Base-by-base conservation (phyloP, 2,797 vertebrate species). In the Garrulus glandarius region DNA sequence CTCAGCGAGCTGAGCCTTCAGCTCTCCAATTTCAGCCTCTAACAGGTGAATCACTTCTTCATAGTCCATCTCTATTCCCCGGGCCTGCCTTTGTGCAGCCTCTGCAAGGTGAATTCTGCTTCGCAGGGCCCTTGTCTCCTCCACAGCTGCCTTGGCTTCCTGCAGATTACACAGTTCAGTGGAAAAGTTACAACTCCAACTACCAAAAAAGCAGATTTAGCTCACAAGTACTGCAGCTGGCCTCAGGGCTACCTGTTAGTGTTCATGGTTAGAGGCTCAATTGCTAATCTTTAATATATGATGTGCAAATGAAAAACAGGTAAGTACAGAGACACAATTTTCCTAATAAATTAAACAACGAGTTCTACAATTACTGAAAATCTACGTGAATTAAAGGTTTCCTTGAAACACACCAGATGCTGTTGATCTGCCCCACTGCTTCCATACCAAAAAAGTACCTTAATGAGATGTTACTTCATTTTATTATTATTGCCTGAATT, bases 21-120 rank as follows among this genome's bases (percentile, higher is more conserved):
- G 98, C 96, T 99, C 99, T 3, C 98, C 95, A 19, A 99, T 99
- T 98, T 99, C 99, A 13, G 98, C 98, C 97, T 99, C 99, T 76
- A 99, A 92, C 32, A 99, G 98, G 95, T 96, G 98, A 97, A 99
- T 98, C 69, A 99, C 99, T 97, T 99, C 99, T 89, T 99, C 99
- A 2, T 99, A 99, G 98, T 99, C 99, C 98, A 98, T 98, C 97
- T 99, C 99, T 98, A 99, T 99, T 1, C 99, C 98, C 3, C 96
- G 95, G 0, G 99, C 98, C 97, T 99, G 99, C 52, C 97, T 98
- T 89, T 99, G 99, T 0, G 98, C 99, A 3, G 98, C 98, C 94
- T 99, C 99, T 0, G 99, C 99, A 36, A 98, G 98, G 91, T 99
- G 99, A 69, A 99, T 97, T 68, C 98, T 98, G 11, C 98, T 98